Percentiles rank a stretch among this genome's conserved stretches.
Evolutionary conservation across 2,113 vertebrate genomes (phyloP).

Genomic region (Columbina picui): DNA sequence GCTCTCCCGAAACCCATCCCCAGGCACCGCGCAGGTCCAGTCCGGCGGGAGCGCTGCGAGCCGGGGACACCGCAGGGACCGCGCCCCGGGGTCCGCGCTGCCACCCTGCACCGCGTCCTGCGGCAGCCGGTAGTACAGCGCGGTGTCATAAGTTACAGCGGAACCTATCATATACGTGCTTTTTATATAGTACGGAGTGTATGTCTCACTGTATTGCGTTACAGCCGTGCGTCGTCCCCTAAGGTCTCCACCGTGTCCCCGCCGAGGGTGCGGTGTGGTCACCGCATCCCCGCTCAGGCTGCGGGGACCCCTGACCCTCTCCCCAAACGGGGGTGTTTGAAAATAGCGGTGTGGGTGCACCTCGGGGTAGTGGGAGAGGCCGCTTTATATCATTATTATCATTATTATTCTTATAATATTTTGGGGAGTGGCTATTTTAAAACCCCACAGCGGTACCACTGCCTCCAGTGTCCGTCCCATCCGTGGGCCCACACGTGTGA

Average conservation of each 20-base stretch:
- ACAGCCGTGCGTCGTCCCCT: neutral
- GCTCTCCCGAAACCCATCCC: too few relatives aligned
- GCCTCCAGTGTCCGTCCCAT: neutral
- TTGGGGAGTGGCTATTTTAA: neutral
- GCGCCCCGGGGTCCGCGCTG: neutral
- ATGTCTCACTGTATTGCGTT: accelerated
- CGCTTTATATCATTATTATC: neutral
- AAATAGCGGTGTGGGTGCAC: neutral
- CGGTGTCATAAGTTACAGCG: neutral
- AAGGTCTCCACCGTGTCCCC: too few relatives aligned
- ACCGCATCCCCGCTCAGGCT: neutral
- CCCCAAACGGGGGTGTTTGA: neutral
- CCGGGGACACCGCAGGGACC: neutral
- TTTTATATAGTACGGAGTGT: neutral
- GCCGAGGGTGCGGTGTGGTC: neutral
- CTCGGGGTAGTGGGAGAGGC: neutral
- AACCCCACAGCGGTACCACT: neutral
- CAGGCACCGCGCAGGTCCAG: too few relatives aligned
- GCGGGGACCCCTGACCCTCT: neutral
- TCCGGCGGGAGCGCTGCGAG: neutral
- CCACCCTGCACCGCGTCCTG: neutral
- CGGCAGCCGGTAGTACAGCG: neutral
- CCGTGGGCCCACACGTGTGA: neutral
- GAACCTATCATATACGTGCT: neutral
- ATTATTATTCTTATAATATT: neutral